Base-by-base conservation (phyloP, 2,113 vertebrate species). In the Megaceryle torquata region DNA sequence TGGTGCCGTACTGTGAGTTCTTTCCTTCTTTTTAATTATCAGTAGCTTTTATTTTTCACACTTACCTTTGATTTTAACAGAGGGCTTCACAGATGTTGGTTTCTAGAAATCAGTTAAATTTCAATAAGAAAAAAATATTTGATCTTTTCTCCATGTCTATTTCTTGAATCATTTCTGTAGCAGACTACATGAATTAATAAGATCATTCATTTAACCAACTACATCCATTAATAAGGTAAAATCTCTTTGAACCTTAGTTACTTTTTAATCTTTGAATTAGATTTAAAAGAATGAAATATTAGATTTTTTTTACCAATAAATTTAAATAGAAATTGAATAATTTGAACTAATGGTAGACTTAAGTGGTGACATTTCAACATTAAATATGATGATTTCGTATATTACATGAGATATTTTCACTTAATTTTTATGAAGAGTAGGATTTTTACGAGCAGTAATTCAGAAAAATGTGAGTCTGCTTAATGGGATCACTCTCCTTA, bases 281-380 rank as follows among this genome's bases (percentile, higher is more conserved):
- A 95, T 97, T 94, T 97, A 98, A 97, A 96, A 95, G 95, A 97
- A 98, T 98, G 96, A 98, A 98, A 98, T 98, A 98, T 97, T 97
- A 97, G 86, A 79, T 92, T 97, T 98, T 95, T 97, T 97, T 37
- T 35, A 95, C 97, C 97, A 95, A 97, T 99, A 98, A 98, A 98
- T 98, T 98, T 97, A 94, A 98, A 97, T 98, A 89, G 96, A 97
- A 98, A 97, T 98, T 69, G 88, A 97, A 96, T 97, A 86, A 97
- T 97, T 97, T 97, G 95, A 96, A 96, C 90, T 98, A 98, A 98
- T 96, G 95, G 90, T 86, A 96, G 96, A 98, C 95, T 97, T 97
- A 98, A 98, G 97, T 94, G 84, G 86, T 98, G 97, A 98, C 97
- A 97, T 97, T 96, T 95, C 77, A 95, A 74, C 97, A 96, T 98